Conservation (phyloP, 2,797 vertebrate genomes). For the Tadarida brasiliensis region DNA sequence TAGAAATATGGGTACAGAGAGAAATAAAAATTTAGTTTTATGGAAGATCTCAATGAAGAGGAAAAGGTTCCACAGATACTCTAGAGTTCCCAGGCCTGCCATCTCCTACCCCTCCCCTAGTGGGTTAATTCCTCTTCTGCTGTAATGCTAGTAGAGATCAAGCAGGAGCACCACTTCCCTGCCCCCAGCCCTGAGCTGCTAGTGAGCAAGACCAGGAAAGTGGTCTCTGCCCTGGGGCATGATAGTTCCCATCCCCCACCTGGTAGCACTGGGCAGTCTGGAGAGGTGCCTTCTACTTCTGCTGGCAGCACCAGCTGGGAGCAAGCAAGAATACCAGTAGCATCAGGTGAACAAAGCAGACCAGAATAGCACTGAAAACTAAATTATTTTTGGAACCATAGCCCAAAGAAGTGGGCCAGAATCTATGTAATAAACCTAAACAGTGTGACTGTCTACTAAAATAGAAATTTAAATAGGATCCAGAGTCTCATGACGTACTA, state of each 20-base stretch:
- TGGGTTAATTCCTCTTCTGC: too few species aligned
- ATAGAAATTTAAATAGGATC: neutral
- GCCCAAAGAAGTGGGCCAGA: neutral
- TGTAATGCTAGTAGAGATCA: neutral
- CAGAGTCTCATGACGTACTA: neutral
- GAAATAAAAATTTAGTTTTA: conserved; percentile 41
- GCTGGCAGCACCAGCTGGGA: neutral
- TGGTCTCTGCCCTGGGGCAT: neutral
- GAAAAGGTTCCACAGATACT: neutral
- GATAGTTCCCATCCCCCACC: neutral
- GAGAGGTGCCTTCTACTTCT: neutral
- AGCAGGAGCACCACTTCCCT: neutral
- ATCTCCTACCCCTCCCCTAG: neutral
- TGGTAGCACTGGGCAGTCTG: too few species aligned
- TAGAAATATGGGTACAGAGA: neutral
- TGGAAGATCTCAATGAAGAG: neutral
- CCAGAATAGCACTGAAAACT: neutral
- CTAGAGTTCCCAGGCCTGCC: neutral
- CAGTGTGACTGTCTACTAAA: neutral
- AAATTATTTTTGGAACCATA: neutral
- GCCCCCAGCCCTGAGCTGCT: neutral
- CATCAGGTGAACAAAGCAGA: neutral
- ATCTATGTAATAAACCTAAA: neutral
- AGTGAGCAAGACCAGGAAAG: neutral
- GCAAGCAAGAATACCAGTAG: neutral